Conservation (phyloP, 1,140 invertebrate species). For the Drosophila pectinifera region DNA sequence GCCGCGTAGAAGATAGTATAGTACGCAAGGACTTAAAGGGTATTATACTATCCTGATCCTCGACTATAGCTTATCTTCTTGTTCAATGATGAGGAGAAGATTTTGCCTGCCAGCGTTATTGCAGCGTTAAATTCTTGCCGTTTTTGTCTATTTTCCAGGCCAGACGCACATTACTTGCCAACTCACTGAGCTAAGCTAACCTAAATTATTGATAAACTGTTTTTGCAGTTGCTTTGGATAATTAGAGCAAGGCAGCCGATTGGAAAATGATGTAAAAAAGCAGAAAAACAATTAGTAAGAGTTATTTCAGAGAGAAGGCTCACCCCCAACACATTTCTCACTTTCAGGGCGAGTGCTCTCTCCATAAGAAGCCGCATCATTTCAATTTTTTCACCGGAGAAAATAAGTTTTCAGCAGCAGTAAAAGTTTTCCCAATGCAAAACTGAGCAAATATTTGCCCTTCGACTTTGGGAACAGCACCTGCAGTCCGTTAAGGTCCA, state of each 20-base stretch:
- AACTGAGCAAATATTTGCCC: conserved; percentile 76
- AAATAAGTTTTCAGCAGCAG: conserved; percentile 65
- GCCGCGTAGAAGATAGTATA: too few relatives aligned
- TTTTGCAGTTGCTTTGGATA: conserved; percentile 21
- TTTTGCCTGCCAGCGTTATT: conserved; percentile 47
- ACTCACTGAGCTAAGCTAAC: conserved; percentile 69
- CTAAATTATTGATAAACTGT: conserved; percentile 66
- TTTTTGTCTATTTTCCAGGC: conserved; percentile 51
- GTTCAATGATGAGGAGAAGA: conserved; percentile 11
- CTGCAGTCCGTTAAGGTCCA: conserved; percentile 43
- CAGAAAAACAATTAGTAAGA: conserved; percentile 15
- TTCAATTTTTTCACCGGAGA: conserved; percentile 61
- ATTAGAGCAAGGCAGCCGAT: conserved; percentile 35
- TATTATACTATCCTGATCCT: not conserved
- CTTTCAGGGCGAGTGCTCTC: conserved; percentile 2
- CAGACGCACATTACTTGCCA: conserved; percentile 44
- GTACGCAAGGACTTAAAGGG: too few relatives aligned
- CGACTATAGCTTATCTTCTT: conserved; percentile 3
- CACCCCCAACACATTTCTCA: not conserved
- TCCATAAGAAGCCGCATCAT: conserved; percentile 36
- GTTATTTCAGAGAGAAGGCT: not conserved
- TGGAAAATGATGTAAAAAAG: conserved; percentile 50
- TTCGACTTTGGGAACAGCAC: conserved; percentile 62
- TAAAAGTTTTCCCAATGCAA: conserved; percentile 64
- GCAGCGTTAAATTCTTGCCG: conserved; percentile 59